Percentiles rank a stretch among this genome's conserved stretches.
Conservation (phyloP, 2,888 invertebrate species). For the Amaurobius ferox region DNA sequence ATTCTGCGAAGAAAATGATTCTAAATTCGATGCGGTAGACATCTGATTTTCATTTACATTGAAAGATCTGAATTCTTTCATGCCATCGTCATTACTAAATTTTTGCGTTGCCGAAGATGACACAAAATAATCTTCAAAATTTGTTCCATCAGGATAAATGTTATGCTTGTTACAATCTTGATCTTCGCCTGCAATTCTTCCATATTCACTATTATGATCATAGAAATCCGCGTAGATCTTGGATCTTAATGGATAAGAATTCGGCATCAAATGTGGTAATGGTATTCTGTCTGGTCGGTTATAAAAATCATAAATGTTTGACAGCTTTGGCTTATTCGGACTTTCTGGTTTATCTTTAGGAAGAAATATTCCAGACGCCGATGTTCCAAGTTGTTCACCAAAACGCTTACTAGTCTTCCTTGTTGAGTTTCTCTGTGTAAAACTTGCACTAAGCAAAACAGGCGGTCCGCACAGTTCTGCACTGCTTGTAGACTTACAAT, state of each 20-base stretch:
- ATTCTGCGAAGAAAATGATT: not conserved
- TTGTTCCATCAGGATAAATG: not conserved
- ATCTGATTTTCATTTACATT: not conserved
- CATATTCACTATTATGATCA: not conserved
- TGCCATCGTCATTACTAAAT: not conserved
- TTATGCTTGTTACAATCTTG: not conserved
- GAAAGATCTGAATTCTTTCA: not conserved
- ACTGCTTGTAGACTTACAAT: constrained; percentile 39
- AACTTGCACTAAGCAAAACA: not conserved
- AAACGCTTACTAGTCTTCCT: not conserved
- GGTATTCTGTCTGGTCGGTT: not conserved
- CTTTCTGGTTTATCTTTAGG: not conserved
- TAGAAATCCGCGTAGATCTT: not conserved
- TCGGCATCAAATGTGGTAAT: not conserved
- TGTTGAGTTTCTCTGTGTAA: not conserved
- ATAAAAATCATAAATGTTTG: not conserved
- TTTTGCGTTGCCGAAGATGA: not conserved
- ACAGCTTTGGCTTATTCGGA: not conserved
- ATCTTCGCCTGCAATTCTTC: not conserved
- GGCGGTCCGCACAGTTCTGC: constrained; percentile 48
- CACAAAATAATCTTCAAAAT: not conserved
- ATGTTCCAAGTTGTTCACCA: not conserved
- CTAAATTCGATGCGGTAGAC: no score
- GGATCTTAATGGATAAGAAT: not conserved
- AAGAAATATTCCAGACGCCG: not conserved